Base-by-base conservation (phyloP, 2,888 invertebrate genomes). In the Parnassius mnemosyne region DNA sequence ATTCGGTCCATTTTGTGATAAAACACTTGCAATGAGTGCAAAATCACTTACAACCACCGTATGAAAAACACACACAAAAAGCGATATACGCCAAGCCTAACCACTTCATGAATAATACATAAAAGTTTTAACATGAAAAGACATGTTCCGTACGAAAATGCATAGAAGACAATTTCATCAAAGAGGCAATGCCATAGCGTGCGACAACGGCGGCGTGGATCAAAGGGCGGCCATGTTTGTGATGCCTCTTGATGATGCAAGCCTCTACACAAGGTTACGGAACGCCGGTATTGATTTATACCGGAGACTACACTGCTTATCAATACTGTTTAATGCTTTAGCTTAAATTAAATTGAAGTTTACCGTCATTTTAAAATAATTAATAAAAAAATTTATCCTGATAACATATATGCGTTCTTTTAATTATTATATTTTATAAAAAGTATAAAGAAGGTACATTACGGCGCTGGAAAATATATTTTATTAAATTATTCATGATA, bases 171-270 rank as follows among this genome's bases (percentile, higher is more conserved):
- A 77, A 74, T 77, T 73, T 71, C 74, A 71, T 73, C 72, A 75
- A 74, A 75, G 74, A 64, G 63, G 69, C 69, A 64, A 67, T 67
- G 65, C 58, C 41, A 44, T 44, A 25, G 66, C 64, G 63, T 68
- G 66, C 61, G 61, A 63, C 34, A 49, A 25, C 10, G 61, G 61
- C 57, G 60, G 53, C 64, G 62, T 60, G 60, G 71, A 71, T 74
- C 76, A 76, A 76, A 75, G 76, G 70, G 68, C 66, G 70, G 71
- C 66, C 68, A 42, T 74, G 75, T 76, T 76, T 76, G 73, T 72
- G 64, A 53, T 63, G 65, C 65, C 65, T 60, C 68, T 68, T 57
- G 62, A 63, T 54, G 64, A 61, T 61, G 58, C 56, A 60, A 64
- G 67, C 71, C 72, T 68, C 70, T 69, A 70, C 69, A 69, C 25